Evolutionary conservation across 1,140 invertebrate species (phyloP), one percentile per base, ranked within the genome.

Genomic region (Ceratosolen solmsi): DNA sequence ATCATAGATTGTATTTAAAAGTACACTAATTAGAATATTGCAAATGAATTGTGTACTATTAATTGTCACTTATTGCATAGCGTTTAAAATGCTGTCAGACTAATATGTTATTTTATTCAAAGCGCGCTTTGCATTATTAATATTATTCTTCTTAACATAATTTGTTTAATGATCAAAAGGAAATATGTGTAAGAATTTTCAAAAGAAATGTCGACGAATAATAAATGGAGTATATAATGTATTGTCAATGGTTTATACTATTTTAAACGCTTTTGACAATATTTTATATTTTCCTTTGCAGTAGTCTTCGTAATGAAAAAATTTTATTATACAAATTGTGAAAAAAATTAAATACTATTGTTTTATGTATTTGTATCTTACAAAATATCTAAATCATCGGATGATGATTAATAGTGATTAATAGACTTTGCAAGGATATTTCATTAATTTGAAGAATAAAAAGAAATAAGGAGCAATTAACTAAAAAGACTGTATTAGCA

Each of bases 1-100:
- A 86, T 86, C 49, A 86, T 89, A 88, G 84, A 87, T 88, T 89
- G 84, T 89, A 89, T 86, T 88, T 84, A 78, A 86, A 63, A 86
- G 85, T 85, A 87, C 70, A 80, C 80, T 84, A 80, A 86, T 81
- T 84, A 83, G 80, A 83, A 78, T 83, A 85, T 68, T 80, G 76
- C 74, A 46, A 73, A 84, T 81, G 33, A 84, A 82, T 85, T 80
- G 84, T 79, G 82, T 79, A 79, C 56, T 83, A 83, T 78, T 82
- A 63, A 68, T 74, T 75, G 68, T 83, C 82, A 83, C 41, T 71
- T 84, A 84, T 82, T 60, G 84, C 82, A 79, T 85, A 84, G 84
- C 72, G 80, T 84, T 82, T 79, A 79, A 65, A 83, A 72, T 49
- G 49, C 71, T 70, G 76, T 70, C 76, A 79, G 72, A 84, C 60